Percentiles rank a stretch among this genome's conserved stretches.
phyloP scores from a whole-genome alignment of 2,797 vertebrate species.

The Babyrousa celebensis region DNA sequence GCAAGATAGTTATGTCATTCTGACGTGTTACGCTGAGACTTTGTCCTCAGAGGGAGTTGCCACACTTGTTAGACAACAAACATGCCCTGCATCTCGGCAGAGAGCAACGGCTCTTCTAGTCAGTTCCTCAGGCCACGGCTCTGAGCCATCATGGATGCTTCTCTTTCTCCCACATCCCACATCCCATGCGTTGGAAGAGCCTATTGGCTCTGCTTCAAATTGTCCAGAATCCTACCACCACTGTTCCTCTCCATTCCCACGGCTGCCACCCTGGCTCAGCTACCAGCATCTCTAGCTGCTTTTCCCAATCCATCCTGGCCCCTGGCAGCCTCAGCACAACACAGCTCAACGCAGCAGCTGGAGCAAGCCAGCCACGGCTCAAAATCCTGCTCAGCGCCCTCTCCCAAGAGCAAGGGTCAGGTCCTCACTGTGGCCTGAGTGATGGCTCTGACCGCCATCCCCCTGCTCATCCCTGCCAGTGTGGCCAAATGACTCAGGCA shows the following conservation, averaged over 20 bases:
- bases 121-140: not conserved
- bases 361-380: too few relatives aligned
- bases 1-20: not conserved
- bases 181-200: rapidly evolving
- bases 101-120: not conserved
- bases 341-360: not conserved
- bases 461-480: not conserved
- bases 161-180: not conserved
- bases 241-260: rapidly evolving
- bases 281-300: not conserved
- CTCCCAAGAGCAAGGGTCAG: not conserved
- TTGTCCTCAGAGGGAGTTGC: not conserved
- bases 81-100: rapidly evolving
- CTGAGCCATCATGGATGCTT: rapidly evolving
- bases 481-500: not conserved
- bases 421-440: rapidly evolving
- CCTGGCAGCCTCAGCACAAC: not conserved
- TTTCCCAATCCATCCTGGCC: not conserved
- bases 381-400: not conserved
- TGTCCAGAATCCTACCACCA: not conserved
- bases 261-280: rapidly evolving
- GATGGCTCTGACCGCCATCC: not conserved
- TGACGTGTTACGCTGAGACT: not conserved
- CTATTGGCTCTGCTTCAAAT: rapidly evolving
- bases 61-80: not conserved